phyloP scores from a whole-genome alignment of 1,140 invertebrate genomes.

The Bombus sibiricus region DNA sequence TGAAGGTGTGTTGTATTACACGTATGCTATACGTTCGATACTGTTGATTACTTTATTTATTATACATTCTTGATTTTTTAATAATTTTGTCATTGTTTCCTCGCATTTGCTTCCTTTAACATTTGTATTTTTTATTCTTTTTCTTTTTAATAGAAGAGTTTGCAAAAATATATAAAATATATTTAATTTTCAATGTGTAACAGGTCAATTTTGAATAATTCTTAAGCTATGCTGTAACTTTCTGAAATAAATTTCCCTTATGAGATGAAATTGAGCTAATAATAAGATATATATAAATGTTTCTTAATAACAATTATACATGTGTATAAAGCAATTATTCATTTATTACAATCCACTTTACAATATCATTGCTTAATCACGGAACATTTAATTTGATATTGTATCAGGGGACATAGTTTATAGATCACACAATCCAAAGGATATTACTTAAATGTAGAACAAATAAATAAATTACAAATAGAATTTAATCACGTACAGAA shows the following conservation, averaged over 20 bases:
- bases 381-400: background rate
- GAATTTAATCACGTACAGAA: background rate
- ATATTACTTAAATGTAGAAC: background rate
- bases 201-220: background rate
- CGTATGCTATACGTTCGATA: too few relatives aligned
- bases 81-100: background rate
- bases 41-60: too few relatives aligned
- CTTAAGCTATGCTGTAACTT: too few relatives aligned
- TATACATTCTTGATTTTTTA: background rate
- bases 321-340: background rate
- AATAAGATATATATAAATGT: background rate
- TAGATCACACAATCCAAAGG: background rate
- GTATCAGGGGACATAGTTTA: background rate
- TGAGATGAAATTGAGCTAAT: background rate
- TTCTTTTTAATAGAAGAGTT: background rate
- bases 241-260: background rate
- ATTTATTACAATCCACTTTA: background rate
- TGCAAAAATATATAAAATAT: background rate
- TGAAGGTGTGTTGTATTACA: too few relatives aligned
- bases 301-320: background rate
- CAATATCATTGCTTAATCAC: background rate
- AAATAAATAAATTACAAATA: background rate
- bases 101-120: background rate
- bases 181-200: background rate
- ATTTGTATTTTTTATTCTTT: background rate